Percentiles rank a stretch among this genome's conserved stretches.
Conservation (phyloP, 92 coral and sea anemone species). For the Porites divaricata region DNA sequence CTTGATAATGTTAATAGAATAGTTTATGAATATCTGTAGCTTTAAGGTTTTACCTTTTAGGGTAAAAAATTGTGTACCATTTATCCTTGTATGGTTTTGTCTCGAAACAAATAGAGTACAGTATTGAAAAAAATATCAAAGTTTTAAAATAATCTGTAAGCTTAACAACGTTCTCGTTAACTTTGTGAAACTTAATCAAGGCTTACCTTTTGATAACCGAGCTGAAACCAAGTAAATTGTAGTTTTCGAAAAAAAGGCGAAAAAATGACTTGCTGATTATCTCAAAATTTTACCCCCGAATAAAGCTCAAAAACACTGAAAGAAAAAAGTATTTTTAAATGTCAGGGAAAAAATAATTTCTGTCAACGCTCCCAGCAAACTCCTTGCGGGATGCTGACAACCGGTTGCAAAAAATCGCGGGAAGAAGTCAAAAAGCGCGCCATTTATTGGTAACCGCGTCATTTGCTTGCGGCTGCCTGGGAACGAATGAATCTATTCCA, state of each 20-base stretch:
- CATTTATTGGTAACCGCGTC: slow-evolving; percentile 47
- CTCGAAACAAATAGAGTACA: too few relatives aligned
- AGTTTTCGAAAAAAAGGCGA: background rate
- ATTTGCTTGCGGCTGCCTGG: slow-evolving; percentile 9
- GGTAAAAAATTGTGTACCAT: too few relatives aligned
- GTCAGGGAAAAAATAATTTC: background rate
- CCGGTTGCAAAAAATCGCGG: slow-evolving; percentile 30
- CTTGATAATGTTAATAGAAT: background rate
- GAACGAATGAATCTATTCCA: slow-evolving; percentile 17
- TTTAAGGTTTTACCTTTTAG: background rate
- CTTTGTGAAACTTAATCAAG: too few relatives aligned
- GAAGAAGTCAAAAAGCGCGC: slow-evolving; percentile 56
- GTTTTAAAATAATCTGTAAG: too few relatives aligned
- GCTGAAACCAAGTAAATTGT: background rate
- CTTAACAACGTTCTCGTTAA: too few relatives aligned
- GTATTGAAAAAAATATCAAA: too few relatives aligned
- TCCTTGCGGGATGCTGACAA: background rate
- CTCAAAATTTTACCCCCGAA: slow-evolving; percentile 2
- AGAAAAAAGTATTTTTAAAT: background rate
- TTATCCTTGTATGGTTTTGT: too few relatives aligned
- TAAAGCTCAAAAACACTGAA: background rate
- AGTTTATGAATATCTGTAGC: background rate
- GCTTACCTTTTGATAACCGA: background rate
- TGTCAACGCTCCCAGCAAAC: background rate
- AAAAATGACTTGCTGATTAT: background rate